Percentiles rank a stretch among this genome's conserved stretches.
Conservation (phyloP, 1,140 invertebrate genomes). For the Musca vetustissima region DNA sequence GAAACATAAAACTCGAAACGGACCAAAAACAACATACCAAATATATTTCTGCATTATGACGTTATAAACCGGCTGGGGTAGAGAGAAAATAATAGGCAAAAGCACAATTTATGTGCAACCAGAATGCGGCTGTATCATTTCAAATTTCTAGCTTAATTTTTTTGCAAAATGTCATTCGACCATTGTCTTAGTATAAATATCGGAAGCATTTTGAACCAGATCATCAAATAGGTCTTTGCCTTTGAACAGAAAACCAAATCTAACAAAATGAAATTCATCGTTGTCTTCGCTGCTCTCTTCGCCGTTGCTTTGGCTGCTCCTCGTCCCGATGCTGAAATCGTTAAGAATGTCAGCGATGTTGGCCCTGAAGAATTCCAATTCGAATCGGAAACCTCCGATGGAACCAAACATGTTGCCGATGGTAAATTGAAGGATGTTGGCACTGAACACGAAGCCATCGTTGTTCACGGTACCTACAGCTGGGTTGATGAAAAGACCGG, state of each 20-base stretch:
- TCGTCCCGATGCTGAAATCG: slow-evolving; percentile 15
- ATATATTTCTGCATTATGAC: no score
- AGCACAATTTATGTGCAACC: no score
- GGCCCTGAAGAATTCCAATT: slow-evolving; percentile 20
- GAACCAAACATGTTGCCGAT: background rate
- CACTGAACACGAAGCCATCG: slow-evolving; percentile 30
- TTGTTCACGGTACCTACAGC: slow-evolving; percentile 30
- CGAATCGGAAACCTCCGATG: slow-evolving; percentile 11
- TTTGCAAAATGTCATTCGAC: no score
- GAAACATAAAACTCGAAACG: no score
- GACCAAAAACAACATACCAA: no score
- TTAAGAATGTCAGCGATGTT: slow-evolving; percentile 26
- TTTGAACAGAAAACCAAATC: slow-evolving; percentile 1
- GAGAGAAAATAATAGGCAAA: no score
- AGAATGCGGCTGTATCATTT: no score
- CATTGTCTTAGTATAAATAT: no score
- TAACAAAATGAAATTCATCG: slow-evolving; percentile 39
- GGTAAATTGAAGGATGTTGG: slow-evolving; percentile 24
- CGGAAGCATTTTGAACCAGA: no score
- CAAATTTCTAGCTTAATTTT: no score
- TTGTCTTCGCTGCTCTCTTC: slow-evolving; percentile 30
- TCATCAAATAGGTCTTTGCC: background rate
- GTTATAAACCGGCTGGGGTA: no score
- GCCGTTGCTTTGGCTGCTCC: slow-evolving; percentile 29
- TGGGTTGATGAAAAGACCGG: slow-evolving; percentile 35